phyloP scores from a whole-genome alignment of 1,140 invertebrate species.

The Oryctes rhinoceros region DNA sequence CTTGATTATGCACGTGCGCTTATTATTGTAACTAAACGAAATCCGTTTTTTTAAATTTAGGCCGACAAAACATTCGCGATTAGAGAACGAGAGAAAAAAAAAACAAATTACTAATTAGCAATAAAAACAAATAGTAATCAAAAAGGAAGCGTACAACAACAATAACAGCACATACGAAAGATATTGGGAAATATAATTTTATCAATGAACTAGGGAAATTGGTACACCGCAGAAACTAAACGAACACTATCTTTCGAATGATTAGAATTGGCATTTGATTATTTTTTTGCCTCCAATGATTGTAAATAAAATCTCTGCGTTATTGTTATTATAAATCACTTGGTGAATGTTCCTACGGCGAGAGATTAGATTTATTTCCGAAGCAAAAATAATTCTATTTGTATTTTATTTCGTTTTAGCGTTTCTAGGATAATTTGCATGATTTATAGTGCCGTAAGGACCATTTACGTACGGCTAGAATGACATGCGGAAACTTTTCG shows the following conservation, averaged over 20 bases:
- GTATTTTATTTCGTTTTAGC: no score
- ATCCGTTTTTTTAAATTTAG: no score
- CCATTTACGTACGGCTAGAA: no score
- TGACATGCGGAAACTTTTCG: background rate
- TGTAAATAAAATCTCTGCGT: background rate
- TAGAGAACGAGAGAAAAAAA: background rate
- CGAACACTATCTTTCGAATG: conserved; percentile 12
- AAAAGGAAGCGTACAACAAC: background rate
- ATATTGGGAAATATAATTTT: conserved; percentile 23
- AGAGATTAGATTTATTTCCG: no score
- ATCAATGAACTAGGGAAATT: conserved; percentile 19
- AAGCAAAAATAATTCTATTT: no score
- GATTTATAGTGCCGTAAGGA: no score
- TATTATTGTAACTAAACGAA: no score
- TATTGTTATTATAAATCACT: no score
- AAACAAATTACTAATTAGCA: no score
- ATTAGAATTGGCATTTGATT: conserved; percentile 22
- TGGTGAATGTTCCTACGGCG: no score
- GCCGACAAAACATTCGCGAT: background rate
- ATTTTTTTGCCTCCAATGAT: background rate
- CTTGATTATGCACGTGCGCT: no score
- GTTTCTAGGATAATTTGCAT: no score
- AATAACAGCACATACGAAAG: conserved; percentile 15
- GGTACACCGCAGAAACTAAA: conserved; percentile 14
- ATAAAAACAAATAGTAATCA: background rate